A percentile compares a stretch with the other conserved stretches of the same genome.
phyloP scores from a whole-genome alignment of 2,113 vertebrate genomes.

The Gymnarchus niloticus region DNA sequence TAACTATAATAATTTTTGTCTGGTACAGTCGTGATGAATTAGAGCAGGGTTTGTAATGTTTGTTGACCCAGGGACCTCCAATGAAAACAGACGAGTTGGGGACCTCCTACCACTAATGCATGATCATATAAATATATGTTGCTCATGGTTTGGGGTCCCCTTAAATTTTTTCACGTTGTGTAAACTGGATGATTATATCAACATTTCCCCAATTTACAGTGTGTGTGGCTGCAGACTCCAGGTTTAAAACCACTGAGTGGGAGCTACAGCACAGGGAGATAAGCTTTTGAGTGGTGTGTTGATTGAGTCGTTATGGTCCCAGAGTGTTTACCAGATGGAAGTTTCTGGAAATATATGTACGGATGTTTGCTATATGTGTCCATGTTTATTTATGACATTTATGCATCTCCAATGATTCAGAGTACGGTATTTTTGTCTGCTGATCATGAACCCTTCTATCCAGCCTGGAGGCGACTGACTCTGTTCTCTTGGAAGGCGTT shows the following conservation, averaged over 20 bases:
- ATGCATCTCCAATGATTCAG: background rate
- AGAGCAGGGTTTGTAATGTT: no score
- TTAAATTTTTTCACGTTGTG: no score
- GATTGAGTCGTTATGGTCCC: background rate
- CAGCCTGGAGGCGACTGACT: background rate
- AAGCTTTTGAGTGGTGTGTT: background rate
- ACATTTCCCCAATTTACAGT: no score
- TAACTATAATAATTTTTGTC: background rate
- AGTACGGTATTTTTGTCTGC: background rate
- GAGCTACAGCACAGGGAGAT: background rate
- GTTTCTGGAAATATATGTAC: background rate
- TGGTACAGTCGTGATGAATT: background rate
- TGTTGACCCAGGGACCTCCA: no score
- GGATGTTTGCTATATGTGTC: background rate
- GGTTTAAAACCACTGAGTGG: no score
- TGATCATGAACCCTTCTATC: background rate
- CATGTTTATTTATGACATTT: background rate
- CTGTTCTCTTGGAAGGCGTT: constrained; percentile 66
- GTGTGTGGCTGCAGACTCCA: no score
- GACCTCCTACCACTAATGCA: no score
- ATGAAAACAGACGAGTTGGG: no score
- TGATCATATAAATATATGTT: no score
- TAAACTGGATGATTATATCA: no score
- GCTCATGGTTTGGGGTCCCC: no score
- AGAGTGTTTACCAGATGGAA: background rate